A percentile compares a stretch with the other conserved stretches of the same genome.
These are phyloP conservation scores for Limanda limanda DNA, from an alignment of 2,113 vertebrate species.

Conservation along the genomic window DNA sequence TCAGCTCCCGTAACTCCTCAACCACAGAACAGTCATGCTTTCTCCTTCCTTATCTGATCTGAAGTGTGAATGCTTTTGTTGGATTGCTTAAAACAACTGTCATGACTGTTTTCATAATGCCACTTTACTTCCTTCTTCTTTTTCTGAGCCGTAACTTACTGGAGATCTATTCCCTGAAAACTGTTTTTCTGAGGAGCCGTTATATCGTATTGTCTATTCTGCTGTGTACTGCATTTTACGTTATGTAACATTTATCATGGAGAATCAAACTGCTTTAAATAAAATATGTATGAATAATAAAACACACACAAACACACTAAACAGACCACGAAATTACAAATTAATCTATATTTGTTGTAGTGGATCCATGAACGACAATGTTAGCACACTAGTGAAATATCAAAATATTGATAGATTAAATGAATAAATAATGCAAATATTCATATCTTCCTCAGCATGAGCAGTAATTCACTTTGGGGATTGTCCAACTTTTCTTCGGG, in stretches of 20 bases:
- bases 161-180: no score
- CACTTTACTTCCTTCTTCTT: no score
- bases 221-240: constrained; percentile 15
- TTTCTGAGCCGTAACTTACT: no score
- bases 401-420: neutral
- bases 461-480: no score
- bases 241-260: constrained; percentile 1
- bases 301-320: constrained; percentile 5
- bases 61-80: neutral
- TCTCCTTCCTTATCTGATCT: constrained; percentile 7
- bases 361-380: no score
- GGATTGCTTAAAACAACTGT: neutral
- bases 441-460: no score
- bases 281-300: neutral
- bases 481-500: no score
- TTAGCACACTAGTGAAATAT: no score
- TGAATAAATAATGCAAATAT: no score
- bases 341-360: no score
- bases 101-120: neutral
- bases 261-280: constrained; percentile 5
- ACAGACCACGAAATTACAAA: neutral
- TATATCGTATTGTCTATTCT: neutral
- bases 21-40: neutral
- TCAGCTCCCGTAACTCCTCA: constrained; percentile 18
- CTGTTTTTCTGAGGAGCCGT: neutral